Base-by-base conservation (phyloP, 2,888 invertebrate species). In the Oscheius onirici region DNA sequence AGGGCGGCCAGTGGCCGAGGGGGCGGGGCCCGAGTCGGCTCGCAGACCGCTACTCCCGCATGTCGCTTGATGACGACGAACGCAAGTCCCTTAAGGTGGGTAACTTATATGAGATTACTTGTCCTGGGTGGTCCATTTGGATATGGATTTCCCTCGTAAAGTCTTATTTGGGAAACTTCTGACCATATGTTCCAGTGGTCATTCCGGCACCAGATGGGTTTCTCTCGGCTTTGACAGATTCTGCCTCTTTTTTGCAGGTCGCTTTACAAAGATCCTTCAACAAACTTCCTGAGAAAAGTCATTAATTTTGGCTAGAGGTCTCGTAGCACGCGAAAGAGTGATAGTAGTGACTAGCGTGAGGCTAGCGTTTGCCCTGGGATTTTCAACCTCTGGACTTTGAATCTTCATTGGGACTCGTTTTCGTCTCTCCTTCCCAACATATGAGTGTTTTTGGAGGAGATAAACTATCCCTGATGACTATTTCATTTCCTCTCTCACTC, bases 21-120 rank as follows among this genome's bases (percentile, higher is more conserved):
- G 63, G 63, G 49, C 60, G 60, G 13, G 63, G 63, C 43, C 41
- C 63, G 46, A 26, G 49, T 63, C 63, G n/a, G 63, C 63, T 46
- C 46, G 63, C 63, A 63, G 63, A 46, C 63, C 49, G 63, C 63
- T 63, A 63, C 63, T 63, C 63, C 63, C 63, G 63, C 63, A 66
- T 66, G 66, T 66, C 66, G 66, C 52, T 41, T 51, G 66, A 66
- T 41, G 66, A 66, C 52, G 66, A 66, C 66, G 66, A 66, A 15
- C 66, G 66, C 52, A 66, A 66, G 66, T 66, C 66, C 52, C 52
- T 66, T 24, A 66, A 66, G 54, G 66, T 52, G 11, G 28, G 51
- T 54, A 17, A 34, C 52, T 66, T 52, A 40, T 34, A 34, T 34
- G 3, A 34, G 34, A 34, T 34, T 34, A 34, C 34, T 34, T 34